Evolutionary conservation across 2,797 vertebrate genomes (phyloP), one percentile per base, ranked within the genome.

Genomic region (Telmatherina bonti): DNA sequence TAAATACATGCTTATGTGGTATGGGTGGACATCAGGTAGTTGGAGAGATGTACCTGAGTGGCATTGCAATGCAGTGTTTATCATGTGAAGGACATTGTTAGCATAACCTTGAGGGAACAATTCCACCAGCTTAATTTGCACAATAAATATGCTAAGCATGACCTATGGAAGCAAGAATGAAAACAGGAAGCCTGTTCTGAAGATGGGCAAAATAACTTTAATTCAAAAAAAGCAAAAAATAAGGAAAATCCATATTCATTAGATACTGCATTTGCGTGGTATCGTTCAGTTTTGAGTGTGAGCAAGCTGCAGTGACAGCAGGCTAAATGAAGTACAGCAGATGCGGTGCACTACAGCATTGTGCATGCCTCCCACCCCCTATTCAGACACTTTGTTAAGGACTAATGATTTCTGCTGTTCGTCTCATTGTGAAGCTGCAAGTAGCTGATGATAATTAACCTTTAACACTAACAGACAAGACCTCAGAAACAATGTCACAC

Each of bases 391-490:
- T 90, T 89, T 9, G 73, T 88, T 83, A 82, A 82, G 81, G 72
- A 76, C 73, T 70, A 56, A 73, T 67, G 69, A 81, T 64, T 86
- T 85, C 81, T 74, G 69, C 79, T 77, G 41, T 41, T 62, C 82
- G 62, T 64, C 78, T 86, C 76, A 72, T 68, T 63, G 72, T 31
- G 72, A 81, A 57, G 57, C 79, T 70, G 64, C 84, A 64, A 88
- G 76, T 62, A 73, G 75, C 54, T 78, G 72, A 88, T 81, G 76
- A 88, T 82, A 91, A 93, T 92, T 90, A 92, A 91, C 89, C 89
- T 91, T 88, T 77, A 85, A 76, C 72, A 82, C 60, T 80, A 88
- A 70, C 79, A 84, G 60, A 58, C 49, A 59, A 72, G 51, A 81
- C 69, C 69, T 57, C 59, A 11, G 45, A 74, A 67, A 35, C 22